Conservation (phyloP, 2,888 invertebrate species). For the Tethea ocularis region DNA sequence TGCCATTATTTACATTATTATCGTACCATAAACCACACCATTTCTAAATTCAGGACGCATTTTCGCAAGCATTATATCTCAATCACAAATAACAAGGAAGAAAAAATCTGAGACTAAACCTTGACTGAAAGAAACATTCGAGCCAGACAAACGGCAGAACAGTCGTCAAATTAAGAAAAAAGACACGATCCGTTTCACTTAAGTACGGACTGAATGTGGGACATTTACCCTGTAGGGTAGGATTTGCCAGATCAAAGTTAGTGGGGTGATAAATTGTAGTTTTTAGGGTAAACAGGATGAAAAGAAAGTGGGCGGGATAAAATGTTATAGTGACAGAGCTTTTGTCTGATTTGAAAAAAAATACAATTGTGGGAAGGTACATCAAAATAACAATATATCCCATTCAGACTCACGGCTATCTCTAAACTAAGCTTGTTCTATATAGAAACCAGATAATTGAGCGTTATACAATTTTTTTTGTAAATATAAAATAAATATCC, state of each 20-base stretch:
- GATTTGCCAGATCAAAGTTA: conserved; percentile 7
- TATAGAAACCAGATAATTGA: too few relatives aligned
- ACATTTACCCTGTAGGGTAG: not conserved
- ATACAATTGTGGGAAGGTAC: too few relatives aligned
- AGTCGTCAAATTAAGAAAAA: conserved; percentile 20
- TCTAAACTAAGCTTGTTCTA: too few relatives aligned
- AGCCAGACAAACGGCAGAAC: conserved; percentile 3
- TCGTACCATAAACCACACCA: not conserved
- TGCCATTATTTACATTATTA: too few relatives aligned
- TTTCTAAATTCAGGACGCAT: not conserved
- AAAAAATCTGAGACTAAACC: conserved; percentile 13
- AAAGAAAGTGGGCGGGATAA: not conserved
- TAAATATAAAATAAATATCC: too few relatives aligned
- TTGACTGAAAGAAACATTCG: not conserved
- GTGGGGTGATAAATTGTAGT: not conserved
- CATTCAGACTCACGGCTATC: too few relatives aligned
- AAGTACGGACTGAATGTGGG: conserved; percentile 16
- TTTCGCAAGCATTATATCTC: not conserved
- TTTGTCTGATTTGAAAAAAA: too few relatives aligned
- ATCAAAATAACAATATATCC: too few relatives aligned
- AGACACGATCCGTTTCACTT: conserved; percentile 25
- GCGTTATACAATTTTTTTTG: too few relatives aligned
- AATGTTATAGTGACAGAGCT: too few relatives aligned
- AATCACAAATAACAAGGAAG: conserved; percentile 9
- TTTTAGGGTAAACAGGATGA: not conserved